Evolutionary conservation across 2,888 invertebrate genomes (phyloP), one percentile per base, ranked within the genome.

Genomic region (Papilio protenor): DNA sequence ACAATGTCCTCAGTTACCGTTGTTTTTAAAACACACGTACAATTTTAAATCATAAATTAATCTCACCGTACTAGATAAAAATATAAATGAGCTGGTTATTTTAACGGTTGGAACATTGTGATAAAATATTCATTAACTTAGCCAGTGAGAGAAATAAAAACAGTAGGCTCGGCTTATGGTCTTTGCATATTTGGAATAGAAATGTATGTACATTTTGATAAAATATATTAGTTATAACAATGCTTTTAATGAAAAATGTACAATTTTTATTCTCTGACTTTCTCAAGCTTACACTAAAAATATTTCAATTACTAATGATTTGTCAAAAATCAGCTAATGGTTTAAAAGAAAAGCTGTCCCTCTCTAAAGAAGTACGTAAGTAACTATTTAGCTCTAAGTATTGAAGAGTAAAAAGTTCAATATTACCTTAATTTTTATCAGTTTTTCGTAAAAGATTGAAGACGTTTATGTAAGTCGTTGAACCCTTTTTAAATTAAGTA

Each of bases 41-140:
- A 61, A 33, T 61, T 40, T 40, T 40, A 2, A 40, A 66, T n/a
- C n/a, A 75, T 75, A 69, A 69, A 75, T 69, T 66, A 69, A 66
- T 52, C n/a, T 73, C 23, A 49, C 8, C 64, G n/a, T 11, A 75
- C 64, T 52, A 66, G 33, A 71, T 71, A 59, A 71, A 71, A 27
- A 59, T 71, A 71, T 76, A 61, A 76, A 73, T 73, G 52, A 55
- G 23, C 40, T 52, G 52, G 71, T 64, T 45, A 73, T 73, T 73
- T 23, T 18, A 71, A 27, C n/a, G 11, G 57, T 57, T 33, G 57
- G 27, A 33, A 73, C 73, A 55, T 21, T 45, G 55, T 40, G 66
- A 75, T 75, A 75, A 75, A 69, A 75, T 57, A 55, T 49, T 69
- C 55, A 69, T 69, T 75, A 69, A 40, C 45, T 23, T 23, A 49